phyloP scores from a whole-genome alignment of 2,888 invertebrate genomes.

The Strigamia maritima region DNA sequence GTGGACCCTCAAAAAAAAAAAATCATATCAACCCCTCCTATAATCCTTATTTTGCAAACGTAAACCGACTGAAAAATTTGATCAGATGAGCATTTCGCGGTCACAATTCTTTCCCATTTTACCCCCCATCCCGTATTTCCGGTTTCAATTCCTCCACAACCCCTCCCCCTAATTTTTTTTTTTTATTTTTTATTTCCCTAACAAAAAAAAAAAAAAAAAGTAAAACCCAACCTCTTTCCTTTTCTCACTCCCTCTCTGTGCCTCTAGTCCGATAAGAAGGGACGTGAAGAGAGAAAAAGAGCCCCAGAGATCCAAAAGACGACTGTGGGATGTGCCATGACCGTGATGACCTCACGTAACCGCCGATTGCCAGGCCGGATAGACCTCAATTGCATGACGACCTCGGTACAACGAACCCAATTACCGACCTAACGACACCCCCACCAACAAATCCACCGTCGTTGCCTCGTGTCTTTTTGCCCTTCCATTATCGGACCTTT shows the following conservation, averaged over 20 bases:
- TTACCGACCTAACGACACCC: slow-evolving; percentile 34
- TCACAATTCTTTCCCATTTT: not conserved
- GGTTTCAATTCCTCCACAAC: not conserved
- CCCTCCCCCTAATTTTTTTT: slow-evolving; percentile 10
- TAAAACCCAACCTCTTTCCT: not conserved
- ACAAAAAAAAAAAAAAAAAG: not conserved
- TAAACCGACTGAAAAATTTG: not conserved
- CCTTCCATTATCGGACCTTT: slow-evolving; percentile 17
- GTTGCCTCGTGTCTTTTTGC: slow-evolving; percentile 10
- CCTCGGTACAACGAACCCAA: slow-evolving; percentile 29
- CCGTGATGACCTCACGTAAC: slow-evolving; percentile 36
- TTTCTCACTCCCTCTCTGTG: slow-evolving; percentile 4
- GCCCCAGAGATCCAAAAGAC: not conserved
- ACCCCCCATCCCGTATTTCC: not conserved
- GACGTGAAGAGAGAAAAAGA: not conserved
- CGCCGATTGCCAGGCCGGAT: slow-evolving; percentile 36
- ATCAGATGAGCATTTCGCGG: not conserved
- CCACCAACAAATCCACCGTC: slow-evolving; percentile 21
- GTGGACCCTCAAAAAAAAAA: not conserved
- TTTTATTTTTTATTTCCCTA: not conserved
- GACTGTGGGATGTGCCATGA: slow-evolving; percentile 14
- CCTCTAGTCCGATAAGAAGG: slow-evolving; percentile 6
- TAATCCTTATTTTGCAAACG: not conserved
- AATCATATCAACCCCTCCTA: not conserved
- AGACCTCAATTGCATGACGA: slow-evolving; percentile 32